These are phyloP conservation scores for Andrena bucephala DNA, from an alignment of 2,888 invertebrate genomes.

Conservation along the genomic window DNA sequence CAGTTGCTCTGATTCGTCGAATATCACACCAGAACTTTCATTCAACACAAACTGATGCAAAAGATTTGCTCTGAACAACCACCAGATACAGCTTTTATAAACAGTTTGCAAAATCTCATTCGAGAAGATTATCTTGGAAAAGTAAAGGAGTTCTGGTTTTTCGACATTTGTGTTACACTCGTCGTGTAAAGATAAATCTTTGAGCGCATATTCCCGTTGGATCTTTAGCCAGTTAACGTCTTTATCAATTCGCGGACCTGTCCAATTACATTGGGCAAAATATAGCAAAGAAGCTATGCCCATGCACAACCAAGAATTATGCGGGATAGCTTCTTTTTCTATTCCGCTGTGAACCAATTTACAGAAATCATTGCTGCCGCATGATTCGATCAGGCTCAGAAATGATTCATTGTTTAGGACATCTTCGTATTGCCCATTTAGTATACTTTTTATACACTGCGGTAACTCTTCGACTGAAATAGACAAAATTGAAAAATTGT, in stretches of 20 bases:
- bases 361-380: conserved; percentile 46
- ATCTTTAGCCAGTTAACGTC: conserved; percentile 72
- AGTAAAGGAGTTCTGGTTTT: conserved; percentile 81
- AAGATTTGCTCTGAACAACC: conserved; percentile 90
- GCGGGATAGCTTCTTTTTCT: conserved; percentile 41
- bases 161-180: conserved; percentile 80
- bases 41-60: conserved; percentile 92
- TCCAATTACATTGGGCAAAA: conserved; percentile 94
- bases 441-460: conserved; percentile 28
- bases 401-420: conserved; percentile 42
- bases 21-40: conserved; percentile 90
- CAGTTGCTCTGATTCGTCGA: conserved; percentile 87
- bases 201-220: conserved; percentile 76
- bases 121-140: conserved; percentile 82
- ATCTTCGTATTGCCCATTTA: conserved; percentile 55
- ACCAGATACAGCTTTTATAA: conserved; percentile 86
- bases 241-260: conserved; percentile 88
- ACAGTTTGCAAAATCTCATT: conserved; percentile 83
- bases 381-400: conserved; percentile 2
- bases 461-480: conserved; percentile 51
- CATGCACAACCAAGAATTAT: conserved; percentile 86
- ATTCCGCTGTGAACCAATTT: conserved; percentile 61
- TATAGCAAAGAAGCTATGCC: conserved; percentile 89
- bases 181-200: conserved; percentile 81
- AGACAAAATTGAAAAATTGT: conserved; percentile 2